phyloP scores from a whole-genome alignment of 1,140 invertebrate species.

The Triops longicaudatus region DNA sequence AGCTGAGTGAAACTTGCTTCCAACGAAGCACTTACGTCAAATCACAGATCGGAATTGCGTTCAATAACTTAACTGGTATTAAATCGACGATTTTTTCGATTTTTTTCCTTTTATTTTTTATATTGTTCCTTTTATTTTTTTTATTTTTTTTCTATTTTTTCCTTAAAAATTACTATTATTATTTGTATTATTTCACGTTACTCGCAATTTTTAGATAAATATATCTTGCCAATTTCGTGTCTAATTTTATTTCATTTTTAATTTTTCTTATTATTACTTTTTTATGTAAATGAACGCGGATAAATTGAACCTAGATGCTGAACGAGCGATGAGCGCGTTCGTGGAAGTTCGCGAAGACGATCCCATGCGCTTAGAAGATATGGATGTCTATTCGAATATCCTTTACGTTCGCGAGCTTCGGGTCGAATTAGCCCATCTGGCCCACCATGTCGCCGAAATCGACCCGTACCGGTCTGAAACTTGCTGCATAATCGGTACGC shows the following conservation, averaged over 20 bases:
- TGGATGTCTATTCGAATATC: conserved; percentile 95
- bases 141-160: conserved; percentile 28
- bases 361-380: conserved; percentile 86
- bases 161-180: no score
- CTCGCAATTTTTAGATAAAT: no score
- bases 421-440: conserved; percentile 84
- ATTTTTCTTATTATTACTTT: neutral
- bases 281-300: neutral
- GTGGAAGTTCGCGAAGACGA: conserved; percentile 70
- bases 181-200: no score
- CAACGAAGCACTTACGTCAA: conserved; percentile 79
- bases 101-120: conserved; percentile 19
- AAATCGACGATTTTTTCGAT: conserved; percentile 26
- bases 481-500: conserved; percentile 95
- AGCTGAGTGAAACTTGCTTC: conserved; percentile 69
- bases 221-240: no score
- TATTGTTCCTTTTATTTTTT: conserved; percentile 24
- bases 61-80: conserved; percentile 84
- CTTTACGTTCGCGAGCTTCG: conserved; percentile 89
- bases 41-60: conserved; percentile 82
- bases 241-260: no score
- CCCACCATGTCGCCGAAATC: conserved; percentile 83
- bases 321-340: conserved; percentile 77
- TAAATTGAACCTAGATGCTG: conserved; percentile 61
- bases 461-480: conserved; percentile 97